Conservation (phyloP, 1,140 invertebrate genomes). For the Drosophila arizonae region DNA sequence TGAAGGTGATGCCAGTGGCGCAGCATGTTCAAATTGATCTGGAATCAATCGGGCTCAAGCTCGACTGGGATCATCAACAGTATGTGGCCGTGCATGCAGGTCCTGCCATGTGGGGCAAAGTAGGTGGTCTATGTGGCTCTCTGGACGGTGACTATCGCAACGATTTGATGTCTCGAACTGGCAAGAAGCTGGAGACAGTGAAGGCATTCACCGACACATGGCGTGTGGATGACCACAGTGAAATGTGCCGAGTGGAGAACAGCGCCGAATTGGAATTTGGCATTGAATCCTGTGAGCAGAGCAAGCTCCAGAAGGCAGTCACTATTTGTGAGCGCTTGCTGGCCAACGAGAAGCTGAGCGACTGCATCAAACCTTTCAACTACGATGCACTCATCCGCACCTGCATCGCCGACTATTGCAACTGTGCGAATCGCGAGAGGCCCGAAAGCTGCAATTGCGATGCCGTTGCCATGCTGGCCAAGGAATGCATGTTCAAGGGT, state of each 20-base stretch:
- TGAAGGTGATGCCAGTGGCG: conserved; percentile 87
- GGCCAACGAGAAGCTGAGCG: conserved; percentile 85
- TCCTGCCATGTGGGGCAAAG: conserved; percentile 89
- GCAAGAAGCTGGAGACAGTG: conserved; percentile 74
- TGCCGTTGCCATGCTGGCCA: conserved; percentile 89
- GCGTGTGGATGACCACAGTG: conserved; percentile 83
- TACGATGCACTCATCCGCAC: conserved; percentile 84
- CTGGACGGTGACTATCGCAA: conserved; percentile 88
- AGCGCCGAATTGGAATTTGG: conserved; percentile 67
- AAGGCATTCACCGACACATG: conserved; percentile 85
- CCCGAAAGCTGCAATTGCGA: conserved; percentile 89
- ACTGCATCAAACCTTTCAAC: conserved; percentile 85
- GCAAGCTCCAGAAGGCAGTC: conserved; percentile 84
- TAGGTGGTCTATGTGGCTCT: conserved; percentile 91
- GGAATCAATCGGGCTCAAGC: conserved; percentile 86
- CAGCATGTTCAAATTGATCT: conserved; percentile 87
- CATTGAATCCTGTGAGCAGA: conserved; percentile 62
- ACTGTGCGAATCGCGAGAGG: conserved; percentile 84
- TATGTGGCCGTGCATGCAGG: conserved; percentile 86
- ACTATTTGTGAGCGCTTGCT: conserved; percentile 87
- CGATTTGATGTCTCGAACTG: conserved; percentile 87
- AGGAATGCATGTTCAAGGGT: conserved; percentile 88
- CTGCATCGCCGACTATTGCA: conserved; percentile 91
- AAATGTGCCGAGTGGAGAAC: conserved; percentile 74
- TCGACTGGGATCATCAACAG: conserved; percentile 90